Conservation (phyloP, 2,797 vertebrate species). For the Pterois miles region DNA sequence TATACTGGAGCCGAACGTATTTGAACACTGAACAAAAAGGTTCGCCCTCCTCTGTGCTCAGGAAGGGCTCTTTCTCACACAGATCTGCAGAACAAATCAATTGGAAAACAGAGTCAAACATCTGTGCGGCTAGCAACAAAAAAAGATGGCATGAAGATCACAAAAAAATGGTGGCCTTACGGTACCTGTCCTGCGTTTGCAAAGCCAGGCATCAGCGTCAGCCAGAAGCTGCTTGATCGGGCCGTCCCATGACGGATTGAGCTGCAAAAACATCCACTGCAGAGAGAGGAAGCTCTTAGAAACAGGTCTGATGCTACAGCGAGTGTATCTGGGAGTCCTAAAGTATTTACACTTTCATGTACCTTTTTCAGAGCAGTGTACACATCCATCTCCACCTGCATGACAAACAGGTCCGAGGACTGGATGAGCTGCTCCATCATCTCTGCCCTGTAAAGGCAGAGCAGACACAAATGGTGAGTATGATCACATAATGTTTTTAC, state of each 20-base stretch:
- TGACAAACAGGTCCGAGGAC: slow-evolving; percentile 96
- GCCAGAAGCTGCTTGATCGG: slow-evolving; percentile 92
- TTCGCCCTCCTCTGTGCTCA: slow-evolving; percentile 89
- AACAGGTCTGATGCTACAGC: neutral
- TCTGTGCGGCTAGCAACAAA: neutral
- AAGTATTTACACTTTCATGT: neutral
- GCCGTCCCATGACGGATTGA: slow-evolving; percentile 94
- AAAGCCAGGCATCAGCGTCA: slow-evolving; percentile 95
- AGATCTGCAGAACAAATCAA: slow-evolving; percentile 68
- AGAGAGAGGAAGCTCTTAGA: slow-evolving; percentile 17
- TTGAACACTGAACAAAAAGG: slow-evolving; percentile 87
- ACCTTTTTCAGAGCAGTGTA: slow-evolving; percentile 99
- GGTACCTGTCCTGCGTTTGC: slow-evolving; percentile 91
- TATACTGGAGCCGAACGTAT: slow-evolving; percentile 93
- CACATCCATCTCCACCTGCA: slow-evolving; percentile 99
- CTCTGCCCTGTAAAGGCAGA: slow-evolving; percentile 81
- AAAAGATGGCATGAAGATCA: neutral
- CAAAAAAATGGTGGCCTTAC: neutral
- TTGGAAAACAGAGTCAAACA: neutral
- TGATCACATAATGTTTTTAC: neutral
- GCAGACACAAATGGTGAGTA: neutral
- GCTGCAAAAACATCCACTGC: slow-evolving; percentile 98
- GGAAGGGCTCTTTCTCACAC: slow-evolving; percentile 85
- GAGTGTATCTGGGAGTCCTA: neutral
- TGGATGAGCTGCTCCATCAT: slow-evolving; percentile 94